Conservation (phyloP, 2,888 invertebrate genomes). For the Malthinus flaveolus region DNA sequence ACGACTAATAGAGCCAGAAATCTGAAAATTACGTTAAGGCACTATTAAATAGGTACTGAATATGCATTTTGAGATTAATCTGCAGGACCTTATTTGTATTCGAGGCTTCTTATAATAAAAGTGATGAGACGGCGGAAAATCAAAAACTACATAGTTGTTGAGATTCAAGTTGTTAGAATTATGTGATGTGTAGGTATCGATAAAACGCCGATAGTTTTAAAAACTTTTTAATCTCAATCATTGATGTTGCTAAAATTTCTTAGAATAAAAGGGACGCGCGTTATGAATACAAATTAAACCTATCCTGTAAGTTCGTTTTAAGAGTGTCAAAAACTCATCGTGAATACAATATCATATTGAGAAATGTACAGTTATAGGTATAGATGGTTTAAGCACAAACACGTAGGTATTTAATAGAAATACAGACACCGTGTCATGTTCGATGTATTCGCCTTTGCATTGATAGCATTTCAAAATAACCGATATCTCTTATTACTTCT, state of each 20-base stretch:
- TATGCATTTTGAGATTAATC: too few species aligned
- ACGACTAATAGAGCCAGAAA: too few species aligned
- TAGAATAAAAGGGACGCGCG: neutral
- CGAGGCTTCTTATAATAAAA: too few species aligned
- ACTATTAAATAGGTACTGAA: too few species aligned
- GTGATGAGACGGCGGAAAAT: too few species aligned
- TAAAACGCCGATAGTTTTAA: neutral
- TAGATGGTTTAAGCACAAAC: constrained; percentile 24
- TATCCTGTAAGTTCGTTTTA: constrained; percentile 4
- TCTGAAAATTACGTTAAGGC: too few species aligned
- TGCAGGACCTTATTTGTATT: too few species aligned
- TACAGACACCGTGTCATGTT: constrained; percentile 31
- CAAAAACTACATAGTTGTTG: neutral
- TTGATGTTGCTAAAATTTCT: neutral
- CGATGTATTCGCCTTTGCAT: constrained; percentile 28
- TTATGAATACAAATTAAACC: neutral
- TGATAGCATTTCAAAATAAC: constrained; percentile 29
- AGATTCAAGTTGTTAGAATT: neutral
- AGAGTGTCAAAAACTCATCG: constrained; percentile 19
- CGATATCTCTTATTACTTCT: constrained; percentile 24
- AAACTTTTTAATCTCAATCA: neutral
- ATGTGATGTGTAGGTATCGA: neutral
- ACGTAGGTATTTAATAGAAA: constrained; percentile 32
- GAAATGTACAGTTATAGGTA: constrained; percentile 27
- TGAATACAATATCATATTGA: constrained; percentile 25